phyloP scores from a whole-genome alignment of 2,797 vertebrate species.

The Acridotheres tristis region DNA sequence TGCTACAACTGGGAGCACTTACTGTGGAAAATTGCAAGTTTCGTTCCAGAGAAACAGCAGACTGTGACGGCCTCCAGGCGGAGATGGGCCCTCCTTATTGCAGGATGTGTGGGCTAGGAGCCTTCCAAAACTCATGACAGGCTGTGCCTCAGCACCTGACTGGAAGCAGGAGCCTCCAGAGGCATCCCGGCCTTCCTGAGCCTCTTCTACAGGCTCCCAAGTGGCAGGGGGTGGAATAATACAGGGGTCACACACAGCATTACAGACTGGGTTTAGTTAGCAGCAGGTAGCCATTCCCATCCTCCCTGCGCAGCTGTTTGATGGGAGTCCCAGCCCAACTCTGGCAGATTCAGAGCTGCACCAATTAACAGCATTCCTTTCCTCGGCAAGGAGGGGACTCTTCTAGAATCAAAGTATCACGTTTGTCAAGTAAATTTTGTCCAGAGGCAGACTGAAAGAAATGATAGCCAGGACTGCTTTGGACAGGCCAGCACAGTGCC shows the following conservation, averaged over 20 bases:
- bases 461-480: not conserved
- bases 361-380: not conserved
- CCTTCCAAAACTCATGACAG: not conserved
- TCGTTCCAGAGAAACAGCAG: not conserved
- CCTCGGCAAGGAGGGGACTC: not conserved
- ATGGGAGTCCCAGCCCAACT: not conserved
- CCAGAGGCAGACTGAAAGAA: not conserved
- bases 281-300: not conserved
- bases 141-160: not conserved
- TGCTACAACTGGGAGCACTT: conserved; percentile 43
- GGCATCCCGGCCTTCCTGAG: not conserved
- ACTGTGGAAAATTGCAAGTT: not conserved
- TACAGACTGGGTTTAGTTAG: not conserved
- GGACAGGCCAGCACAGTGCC: no score
- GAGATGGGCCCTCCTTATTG: not conserved
- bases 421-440: not conserved
- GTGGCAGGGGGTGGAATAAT: not conserved
- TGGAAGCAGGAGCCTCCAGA: not conserved
- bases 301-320: not conserved
- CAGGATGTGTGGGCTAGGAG: not conserved
- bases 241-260: not conserved
- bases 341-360: not conserved
- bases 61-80: not conserved
- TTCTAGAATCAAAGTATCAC: accelerated
- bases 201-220: not conserved